A percentile compares a stretch with the other conserved stretches of the same genome.
Conservation (phyloP, 2,113 vertebrate species). For the Halcyon senegalensis region DNA sequence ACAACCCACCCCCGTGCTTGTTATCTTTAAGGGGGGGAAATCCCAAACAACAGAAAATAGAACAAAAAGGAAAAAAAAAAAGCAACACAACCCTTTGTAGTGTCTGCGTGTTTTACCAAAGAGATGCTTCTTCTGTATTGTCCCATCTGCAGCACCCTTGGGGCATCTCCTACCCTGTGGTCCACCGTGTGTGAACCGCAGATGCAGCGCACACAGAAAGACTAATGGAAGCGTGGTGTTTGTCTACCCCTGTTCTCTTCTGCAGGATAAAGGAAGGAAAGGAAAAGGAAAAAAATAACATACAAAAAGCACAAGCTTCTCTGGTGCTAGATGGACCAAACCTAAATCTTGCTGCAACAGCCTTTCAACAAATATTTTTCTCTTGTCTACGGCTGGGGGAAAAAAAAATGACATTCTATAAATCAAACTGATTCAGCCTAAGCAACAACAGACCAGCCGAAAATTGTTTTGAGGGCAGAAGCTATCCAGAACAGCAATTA, state of each 20-base stretch:
- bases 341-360: slow-evolving; percentile 38
- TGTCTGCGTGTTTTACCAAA: not conserved
- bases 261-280: not conserved
- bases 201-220: not conserved
- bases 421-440: slow-evolving; percentile 63
- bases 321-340: slow-evolving; percentile 10
- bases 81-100: not conserved
- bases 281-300: not conserved
- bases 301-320: not conserved
- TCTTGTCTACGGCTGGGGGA: slow-evolving; percentile 47
- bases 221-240: not conserved
- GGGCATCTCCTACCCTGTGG: not conserved
- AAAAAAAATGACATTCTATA: slow-evolving; percentile 61
- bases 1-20: not conserved
- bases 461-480: slow-evolving; percentile 70
- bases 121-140: not conserved
- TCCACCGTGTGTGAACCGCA: not conserved
- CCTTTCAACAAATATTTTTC: slow-evolving; percentile 59
- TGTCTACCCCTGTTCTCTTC: not conserved
- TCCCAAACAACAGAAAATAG: fast-evolving
- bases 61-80: not conserved
- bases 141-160: not conserved
- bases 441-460: slow-evolving; percentile 51
- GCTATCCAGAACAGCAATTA: slow-evolving; percentile 66
- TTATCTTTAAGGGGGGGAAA: not conserved